These are phyloP conservation scores for Sphaerophoria taeniata DNA, from an alignment of 2,888 invertebrate genomes.

Conservation along the genomic window DNA sequence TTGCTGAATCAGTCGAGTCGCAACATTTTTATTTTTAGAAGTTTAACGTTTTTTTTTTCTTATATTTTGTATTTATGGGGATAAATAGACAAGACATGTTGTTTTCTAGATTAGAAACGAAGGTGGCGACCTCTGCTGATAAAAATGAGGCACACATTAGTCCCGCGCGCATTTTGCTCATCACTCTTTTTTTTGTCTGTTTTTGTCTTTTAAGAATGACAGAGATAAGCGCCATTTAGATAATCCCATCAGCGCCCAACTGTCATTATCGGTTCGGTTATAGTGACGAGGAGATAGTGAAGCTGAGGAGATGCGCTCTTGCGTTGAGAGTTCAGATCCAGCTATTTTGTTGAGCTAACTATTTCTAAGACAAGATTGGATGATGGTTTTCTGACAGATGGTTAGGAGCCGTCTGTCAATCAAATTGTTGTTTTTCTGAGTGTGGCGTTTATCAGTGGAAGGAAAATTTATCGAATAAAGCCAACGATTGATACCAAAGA, in stretches of 20 bases:
- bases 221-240: constrained; percentile 69
- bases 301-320: constrained; percentile 9
- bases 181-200: neutral
- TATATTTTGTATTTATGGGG: neutral
- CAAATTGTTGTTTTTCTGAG: constrained; percentile 23
- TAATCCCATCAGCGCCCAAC: neutral
- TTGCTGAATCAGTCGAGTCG: constrained; percentile 28
- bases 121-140: constrained; percentile 60
- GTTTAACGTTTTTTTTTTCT: constrained; percentile 44
- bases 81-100: constrained; percentile 17
- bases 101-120: constrained; percentile 24
- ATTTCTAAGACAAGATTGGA: neutral
- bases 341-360: constrained; percentile 56
- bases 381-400: constrained; percentile 59
- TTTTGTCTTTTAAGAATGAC: constrained; percentile 32
- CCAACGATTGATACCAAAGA: neutral
- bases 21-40: constrained; percentile 56
- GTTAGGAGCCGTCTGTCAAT: constrained; percentile 63
- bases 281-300: neutral
- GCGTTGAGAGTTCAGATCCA: constrained; percentile 39
- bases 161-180: constrained; percentile 10
- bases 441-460: constrained; percentile 57
- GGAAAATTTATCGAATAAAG: constrained; percentile 22
- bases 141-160: constrained; percentile 10
- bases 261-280: constrained; percentile 17